A percentile compares a stretch with the other conserved stretches of the same genome.
These are phyloP conservation scores for Sphenodon punctatus DNA, from an alignment of 2,797 vertebrate species.

Conservation along the genomic window DNA sequence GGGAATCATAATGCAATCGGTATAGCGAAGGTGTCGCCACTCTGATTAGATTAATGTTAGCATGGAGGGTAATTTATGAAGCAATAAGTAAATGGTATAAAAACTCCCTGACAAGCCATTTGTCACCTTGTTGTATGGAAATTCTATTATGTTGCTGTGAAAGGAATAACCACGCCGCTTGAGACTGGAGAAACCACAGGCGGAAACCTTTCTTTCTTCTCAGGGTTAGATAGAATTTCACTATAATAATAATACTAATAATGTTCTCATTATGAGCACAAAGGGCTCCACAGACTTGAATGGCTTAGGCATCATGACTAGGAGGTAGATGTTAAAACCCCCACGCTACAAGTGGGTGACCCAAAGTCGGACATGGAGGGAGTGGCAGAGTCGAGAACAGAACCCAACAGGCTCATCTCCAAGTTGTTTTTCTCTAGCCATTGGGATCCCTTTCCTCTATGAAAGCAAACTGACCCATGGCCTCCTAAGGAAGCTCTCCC, in stretches of 20 bases:
- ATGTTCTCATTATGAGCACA: not conserved
- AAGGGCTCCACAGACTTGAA: not conserved
- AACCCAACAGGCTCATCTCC: not conserved
- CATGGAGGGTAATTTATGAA: slow-evolving; percentile 52
- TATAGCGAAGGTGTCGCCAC: slow-evolving; percentile 31
- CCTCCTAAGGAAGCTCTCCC: not conserved
- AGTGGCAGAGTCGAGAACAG: not conserved
- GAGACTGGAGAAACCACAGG: not conserved
- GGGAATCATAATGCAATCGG: slow-evolving; percentile 59
- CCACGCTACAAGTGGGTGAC: not conserved
- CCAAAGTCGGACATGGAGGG: not conserved
- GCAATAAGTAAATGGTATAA: slow-evolving; percentile 58
- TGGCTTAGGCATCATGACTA: not conserved
- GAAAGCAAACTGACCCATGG: not conserved
- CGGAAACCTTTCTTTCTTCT: not conserved
- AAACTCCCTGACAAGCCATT: slow-evolving; percentile 37
- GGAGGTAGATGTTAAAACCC: not conserved
- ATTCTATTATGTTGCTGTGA: not conserved
- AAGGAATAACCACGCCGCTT: not conserved
- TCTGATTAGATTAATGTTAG: slow-evolving; percentile 38
- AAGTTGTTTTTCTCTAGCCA: not conserved
- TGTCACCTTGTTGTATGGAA: slow-evolving; percentile 26
- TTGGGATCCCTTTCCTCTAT: not conserved
- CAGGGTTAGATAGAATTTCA: not conserved
- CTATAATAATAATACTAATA: not conserved